phyloP scores from a whole-genome alignment of 2,113 vertebrate genomes.

The Gnathonemus echidnorhynchus region DNA sequence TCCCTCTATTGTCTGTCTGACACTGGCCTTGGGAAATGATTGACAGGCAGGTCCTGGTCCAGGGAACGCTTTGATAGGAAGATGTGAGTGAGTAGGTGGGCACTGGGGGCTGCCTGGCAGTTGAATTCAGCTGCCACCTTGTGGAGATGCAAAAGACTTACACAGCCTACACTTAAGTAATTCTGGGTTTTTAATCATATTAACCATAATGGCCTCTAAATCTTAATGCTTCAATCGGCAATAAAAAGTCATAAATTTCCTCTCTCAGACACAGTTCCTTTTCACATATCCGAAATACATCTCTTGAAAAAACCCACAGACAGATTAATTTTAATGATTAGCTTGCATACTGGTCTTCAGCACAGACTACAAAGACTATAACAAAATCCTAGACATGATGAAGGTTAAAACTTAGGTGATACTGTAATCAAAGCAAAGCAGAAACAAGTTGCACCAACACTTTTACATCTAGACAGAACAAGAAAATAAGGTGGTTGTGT shows the following conservation, averaged over 20 bases:
- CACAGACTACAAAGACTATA: neutral
- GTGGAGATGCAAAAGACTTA: constrained; percentile 26
- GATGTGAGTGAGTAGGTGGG: constrained; percentile 39
- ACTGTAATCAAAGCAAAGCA: neutral
- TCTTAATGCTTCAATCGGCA: neutral
- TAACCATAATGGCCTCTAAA: neutral
- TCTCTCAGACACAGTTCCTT: neutral
- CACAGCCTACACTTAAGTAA: neutral
- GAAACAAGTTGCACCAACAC: neutral
- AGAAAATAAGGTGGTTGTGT: neutral
- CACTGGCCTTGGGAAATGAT: constrained; percentile 50
- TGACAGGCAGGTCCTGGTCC: constrained; percentile 45
- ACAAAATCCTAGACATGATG: neutral
- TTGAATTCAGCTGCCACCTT: constrained; percentile 32
- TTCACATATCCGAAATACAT: neutral
- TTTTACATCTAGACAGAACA: neutral
- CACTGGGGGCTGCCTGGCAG: neutral
- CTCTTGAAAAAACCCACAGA: neutral
- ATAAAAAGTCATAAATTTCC: neutral
- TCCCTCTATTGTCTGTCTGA: constrained; percentile 51
- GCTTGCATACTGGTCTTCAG: neutral
- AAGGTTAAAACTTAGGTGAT: neutral
- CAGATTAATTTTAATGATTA: neutral
- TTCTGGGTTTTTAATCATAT: neutral
- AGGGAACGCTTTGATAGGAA: constrained; percentile 38